Percentiles rank a stretch among this genome's conserved stretches.
Conservation (phyloP, 2,888 invertebrate species). For the Stegophylla sp. region DNA sequence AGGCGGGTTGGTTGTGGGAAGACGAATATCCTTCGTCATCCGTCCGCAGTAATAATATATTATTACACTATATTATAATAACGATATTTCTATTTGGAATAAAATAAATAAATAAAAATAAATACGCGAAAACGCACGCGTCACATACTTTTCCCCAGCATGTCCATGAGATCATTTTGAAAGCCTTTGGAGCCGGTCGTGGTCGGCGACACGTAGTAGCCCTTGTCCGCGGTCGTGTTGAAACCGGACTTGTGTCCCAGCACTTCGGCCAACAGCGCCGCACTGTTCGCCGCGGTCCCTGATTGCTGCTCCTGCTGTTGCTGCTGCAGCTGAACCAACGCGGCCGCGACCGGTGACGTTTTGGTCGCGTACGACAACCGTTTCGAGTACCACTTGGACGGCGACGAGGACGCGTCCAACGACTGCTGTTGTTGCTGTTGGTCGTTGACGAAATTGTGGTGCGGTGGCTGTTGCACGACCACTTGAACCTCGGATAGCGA, state of each 20-base stretch:
- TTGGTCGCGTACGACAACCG: conserved; percentile 49
- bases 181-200: conserved; percentile 66
- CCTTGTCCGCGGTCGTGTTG: conserved; percentile 24
- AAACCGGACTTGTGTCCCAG: conserved; percentile 46
- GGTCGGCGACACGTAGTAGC: conserved; percentile 20
- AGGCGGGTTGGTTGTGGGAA: too few relatives aligned
- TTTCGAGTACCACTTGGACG: conserved; percentile 63
- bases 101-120: not conserved
- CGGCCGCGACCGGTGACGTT: conserved; percentile 3
- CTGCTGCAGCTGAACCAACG: conserved; percentile 23
- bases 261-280: conserved; percentile 43
- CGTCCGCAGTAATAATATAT: too few relatives aligned
- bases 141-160: conserved; percentile 82
- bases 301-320: conserved; percentile 14
- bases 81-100: too few relatives aligned
- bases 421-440: conserved; percentile 11
- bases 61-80: too few relatives aligned
- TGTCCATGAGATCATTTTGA: conserved; percentile 78
- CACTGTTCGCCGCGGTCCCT: not conserved
- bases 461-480: conserved; percentile 26
- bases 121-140: conserved; percentile 15
- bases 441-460: not conserved
- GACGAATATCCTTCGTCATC: too few relatives aligned
- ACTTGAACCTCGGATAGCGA: conserved; percentile 48
- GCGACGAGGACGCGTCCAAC: conserved; percentile 64